Evolutionary conservation across 2,113 vertebrate species (phyloP).

Genomic region (Psophia crepitans): DNA sequence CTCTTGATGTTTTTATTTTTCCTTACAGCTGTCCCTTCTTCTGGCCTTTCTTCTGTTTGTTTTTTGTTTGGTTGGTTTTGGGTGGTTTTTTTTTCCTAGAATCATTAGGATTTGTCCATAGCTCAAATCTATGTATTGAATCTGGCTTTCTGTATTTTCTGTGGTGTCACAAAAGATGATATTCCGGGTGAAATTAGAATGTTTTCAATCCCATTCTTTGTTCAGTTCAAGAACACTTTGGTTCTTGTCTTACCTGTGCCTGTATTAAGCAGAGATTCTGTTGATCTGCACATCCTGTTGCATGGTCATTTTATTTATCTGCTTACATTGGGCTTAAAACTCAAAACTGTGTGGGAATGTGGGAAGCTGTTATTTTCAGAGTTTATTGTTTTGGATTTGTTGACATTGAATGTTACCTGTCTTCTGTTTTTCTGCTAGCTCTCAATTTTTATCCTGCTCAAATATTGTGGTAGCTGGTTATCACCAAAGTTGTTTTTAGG

Average conservation of each 20-base stretch:
- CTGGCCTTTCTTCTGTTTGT: background rate
- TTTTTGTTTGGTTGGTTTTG: background rate
- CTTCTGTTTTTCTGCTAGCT: background rate
- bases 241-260: background rate
- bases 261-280: background rate
- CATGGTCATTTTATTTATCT: background rate
- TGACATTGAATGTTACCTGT: background rate
- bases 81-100: background rate
- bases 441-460: background rate
- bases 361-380: background rate
- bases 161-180: background rate
- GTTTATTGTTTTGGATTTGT: background rate
- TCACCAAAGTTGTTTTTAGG: background rate
- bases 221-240: background rate
- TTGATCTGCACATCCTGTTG: background rate
- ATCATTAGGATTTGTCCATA: background rate
- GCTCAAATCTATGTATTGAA: background rate
- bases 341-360: background rate
- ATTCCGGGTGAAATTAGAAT: background rate
- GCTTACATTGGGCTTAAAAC: background rate
- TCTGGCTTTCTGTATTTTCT: background rate
- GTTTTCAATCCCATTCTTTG: background rate
- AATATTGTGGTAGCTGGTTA: background rate
- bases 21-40: background rate
- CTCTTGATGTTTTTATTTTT: background rate